Conservation (phyloP, 2,113 vertebrate genomes). For the Actenoides hombroni region DNA sequence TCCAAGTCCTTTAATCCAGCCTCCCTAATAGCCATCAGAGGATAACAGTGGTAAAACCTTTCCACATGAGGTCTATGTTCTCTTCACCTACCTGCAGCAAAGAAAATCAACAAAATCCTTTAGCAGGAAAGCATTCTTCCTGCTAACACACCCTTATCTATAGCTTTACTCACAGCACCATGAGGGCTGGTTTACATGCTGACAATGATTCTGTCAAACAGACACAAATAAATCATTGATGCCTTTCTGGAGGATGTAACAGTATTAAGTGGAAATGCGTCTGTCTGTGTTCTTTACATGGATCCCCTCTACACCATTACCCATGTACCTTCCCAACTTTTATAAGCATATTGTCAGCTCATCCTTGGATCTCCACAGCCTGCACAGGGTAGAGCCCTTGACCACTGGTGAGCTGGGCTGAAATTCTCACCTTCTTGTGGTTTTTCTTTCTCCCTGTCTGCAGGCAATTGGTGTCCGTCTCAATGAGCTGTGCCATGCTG, state of each 20-base stretch:
- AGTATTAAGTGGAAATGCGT: background rate
- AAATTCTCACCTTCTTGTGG: background rate
- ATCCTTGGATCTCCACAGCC: background rate
- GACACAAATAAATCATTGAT: accelerated
- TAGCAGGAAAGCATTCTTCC: background rate
- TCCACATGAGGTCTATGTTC: background rate
- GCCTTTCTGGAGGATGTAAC: background rate
- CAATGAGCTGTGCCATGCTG: slow-evolving; percentile 92
- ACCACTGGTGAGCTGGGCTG: background rate
- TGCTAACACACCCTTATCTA: background rate
- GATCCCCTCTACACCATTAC: background rate
- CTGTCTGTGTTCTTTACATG: background rate
- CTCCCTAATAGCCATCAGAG: background rate
- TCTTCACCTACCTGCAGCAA: background rate
- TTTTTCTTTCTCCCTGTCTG: background rate
- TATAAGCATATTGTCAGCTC: background rate
- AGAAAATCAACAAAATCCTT: background rate
- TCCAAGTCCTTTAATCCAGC: background rate
- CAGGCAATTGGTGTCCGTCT: slow-evolving; percentile 93
- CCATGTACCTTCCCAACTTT: background rate
- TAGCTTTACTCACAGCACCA: background rate
- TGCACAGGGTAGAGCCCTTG: background rate
- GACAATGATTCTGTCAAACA: background rate
- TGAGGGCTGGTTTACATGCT: background rate
- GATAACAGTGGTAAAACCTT: background rate